A percentile compares a stretch with the other conserved stretches of the same genome.
Evolutionary conservation across 1,140 invertebrate genomes (phyloP).

Genomic region (Phenacoccus solenopsis): DNA sequence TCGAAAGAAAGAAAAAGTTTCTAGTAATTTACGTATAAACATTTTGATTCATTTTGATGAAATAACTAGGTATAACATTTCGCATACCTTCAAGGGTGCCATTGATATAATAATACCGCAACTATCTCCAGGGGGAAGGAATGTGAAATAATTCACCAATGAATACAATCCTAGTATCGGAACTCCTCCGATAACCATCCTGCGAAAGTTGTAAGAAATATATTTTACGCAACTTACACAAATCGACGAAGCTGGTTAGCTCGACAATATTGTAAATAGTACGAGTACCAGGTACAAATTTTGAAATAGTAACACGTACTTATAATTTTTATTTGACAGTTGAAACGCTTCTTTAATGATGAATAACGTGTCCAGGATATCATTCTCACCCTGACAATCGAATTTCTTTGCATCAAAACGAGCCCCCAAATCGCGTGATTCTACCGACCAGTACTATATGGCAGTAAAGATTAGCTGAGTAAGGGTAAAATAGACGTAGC

Average conservation of each 20-base stretch:
- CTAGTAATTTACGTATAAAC: background rate
- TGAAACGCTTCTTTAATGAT: slow-evolving; percentile 35
- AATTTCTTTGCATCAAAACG: slow-evolving; percentile 35
- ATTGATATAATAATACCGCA: slow-evolving; percentile 33
- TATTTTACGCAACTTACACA: no score
- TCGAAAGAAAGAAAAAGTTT: no score
- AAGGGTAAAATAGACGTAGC: no score
- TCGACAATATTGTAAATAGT: no score
- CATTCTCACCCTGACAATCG: slow-evolving; percentile 35
- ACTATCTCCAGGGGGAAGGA: slow-evolving; percentile 37
- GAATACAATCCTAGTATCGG: slow-evolving; percentile 35
- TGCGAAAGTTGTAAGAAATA: slow-evolving; percentile 28
- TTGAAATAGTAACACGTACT: no score
- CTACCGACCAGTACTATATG: slow-evolving; percentile 31
- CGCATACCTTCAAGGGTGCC: slow-evolving; percentile 27
- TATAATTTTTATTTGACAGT: slow-evolving; percentile 38
- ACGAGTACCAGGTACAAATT: background rate
- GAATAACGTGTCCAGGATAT: slow-evolving; percentile 30
- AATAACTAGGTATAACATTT: background rate
- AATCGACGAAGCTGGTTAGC: no score
- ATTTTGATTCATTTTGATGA: no score
- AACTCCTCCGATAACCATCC: slow-evolving; percentile 35
- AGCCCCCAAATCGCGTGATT: slow-evolving; percentile 37
- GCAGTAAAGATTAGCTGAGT: no score
- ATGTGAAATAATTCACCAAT: slow-evolving; percentile 37